A percentile compares a stretch with the other conserved stretches of the same genome.
Conservation (phyloP, 2,797 vertebrate species). For the Acrossocheilus wenchowensis region DNA sequence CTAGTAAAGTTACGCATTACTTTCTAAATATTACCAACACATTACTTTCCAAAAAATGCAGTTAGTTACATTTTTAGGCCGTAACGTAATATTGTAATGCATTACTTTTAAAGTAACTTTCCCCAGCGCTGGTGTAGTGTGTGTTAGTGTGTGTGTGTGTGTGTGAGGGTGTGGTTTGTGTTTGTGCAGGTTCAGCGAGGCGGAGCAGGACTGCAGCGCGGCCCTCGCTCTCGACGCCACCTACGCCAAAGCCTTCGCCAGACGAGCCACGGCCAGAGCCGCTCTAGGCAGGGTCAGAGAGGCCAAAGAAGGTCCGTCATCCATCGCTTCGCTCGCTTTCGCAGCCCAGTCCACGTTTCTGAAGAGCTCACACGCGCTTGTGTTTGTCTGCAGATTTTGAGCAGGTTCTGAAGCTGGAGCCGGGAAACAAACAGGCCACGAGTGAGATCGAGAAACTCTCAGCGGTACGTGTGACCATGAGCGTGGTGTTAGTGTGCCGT, state of each 20-base stretch:
- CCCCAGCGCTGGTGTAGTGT: background rate
- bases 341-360: accelerated
- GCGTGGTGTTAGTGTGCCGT: background rate
- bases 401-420: slow-evolving; percentile 90
- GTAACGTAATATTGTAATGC: no score
- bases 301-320: slow-evolving; percentile 82
- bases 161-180: background rate
- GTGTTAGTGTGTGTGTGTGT: background rate
- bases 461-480: slow-evolving; percentile 73
- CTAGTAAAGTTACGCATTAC: no score
- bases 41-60: background rate
- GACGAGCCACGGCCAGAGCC: slow-evolving; percentile 89
- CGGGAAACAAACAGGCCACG: slow-evolving; percentile 94
- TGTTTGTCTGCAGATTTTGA: slow-evolving; percentile 84
- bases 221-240: slow-evolving; percentile 87
- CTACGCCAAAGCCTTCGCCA: slow-evolving; percentile 93
- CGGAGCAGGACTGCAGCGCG: slow-evolving; percentile 89
- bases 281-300: slow-evolving; percentile 84
- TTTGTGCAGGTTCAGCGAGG: slow-evolving; percentile 84
- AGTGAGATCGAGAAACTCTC: slow-evolving; percentile 90
- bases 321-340: background rate
- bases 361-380: background rate
- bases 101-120: no score
- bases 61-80: no score
- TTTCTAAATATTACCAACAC: no score